Evolutionary conservation across 1,140 invertebrate genomes (phyloP).

Genomic region (Myzus persicae): DNA sequence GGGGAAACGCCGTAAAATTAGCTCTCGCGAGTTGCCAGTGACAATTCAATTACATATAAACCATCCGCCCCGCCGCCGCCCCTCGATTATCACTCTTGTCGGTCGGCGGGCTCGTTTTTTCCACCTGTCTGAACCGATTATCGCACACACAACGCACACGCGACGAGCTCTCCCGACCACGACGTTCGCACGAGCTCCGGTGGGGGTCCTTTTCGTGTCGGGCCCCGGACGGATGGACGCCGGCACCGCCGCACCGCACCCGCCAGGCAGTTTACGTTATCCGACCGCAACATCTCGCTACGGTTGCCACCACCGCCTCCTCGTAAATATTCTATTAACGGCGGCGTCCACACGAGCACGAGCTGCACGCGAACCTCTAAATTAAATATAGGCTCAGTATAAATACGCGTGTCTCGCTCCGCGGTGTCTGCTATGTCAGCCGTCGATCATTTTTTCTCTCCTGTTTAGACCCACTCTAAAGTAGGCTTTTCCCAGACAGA

Average conservation of each 20-base stretch:
- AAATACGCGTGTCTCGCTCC: neutral
- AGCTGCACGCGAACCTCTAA: neutral
- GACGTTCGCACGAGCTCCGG: neutral
- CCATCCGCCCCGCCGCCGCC: neutral
- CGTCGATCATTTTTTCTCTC: neutral
- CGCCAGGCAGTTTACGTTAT: slow-evolving; percentile 7
- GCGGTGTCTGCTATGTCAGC: neutral
- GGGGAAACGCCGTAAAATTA: slow-evolving; percentile 37
- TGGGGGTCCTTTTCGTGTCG: neutral
- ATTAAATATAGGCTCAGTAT: neutral
- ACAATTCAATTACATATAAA: slow-evolving; percentile 53
- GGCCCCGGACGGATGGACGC: neutral
- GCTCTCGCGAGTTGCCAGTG: slow-evolving; percentile 47
- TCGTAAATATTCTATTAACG: slow-evolving; percentile 34
- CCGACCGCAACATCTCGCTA: slow-evolving; percentile 50
- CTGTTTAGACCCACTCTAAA: neutral
- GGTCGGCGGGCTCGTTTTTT: slow-evolving; percentile 33
- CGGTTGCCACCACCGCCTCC: neutral
- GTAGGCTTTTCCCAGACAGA: neutral
- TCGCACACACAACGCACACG: neutral
- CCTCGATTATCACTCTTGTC: slow-evolving; percentile 54
- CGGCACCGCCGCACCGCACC: neutral
- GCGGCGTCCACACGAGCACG: neutral
- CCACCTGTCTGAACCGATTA: slow-evolving; percentile 58
- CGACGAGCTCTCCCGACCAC: neutral